These are phyloP conservation scores for Luidia sarsii DNA, from an alignment of 53 echinoderm and acorn worm species.

Conservation along the genomic window DNA sequence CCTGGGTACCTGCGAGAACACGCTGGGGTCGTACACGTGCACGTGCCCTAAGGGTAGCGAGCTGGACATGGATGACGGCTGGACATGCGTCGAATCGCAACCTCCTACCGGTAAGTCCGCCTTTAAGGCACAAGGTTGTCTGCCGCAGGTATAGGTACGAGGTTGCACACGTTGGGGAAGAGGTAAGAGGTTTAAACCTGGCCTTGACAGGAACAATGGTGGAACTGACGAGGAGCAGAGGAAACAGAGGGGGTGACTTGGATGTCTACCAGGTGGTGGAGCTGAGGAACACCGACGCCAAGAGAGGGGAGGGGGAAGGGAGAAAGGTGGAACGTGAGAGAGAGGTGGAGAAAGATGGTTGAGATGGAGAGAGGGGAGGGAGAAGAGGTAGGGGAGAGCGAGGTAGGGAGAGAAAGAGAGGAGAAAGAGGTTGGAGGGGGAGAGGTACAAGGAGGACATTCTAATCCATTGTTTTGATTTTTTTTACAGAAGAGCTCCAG, in stretches of 20 bases:
- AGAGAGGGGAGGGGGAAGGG: no score
- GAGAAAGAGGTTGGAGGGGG: neutral
- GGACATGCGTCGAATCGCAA: conserved; percentile 56
- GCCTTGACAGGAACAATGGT: neutral
- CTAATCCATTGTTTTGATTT: no score
- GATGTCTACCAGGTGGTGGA: no score
- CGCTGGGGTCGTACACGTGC: conserved; percentile 65
- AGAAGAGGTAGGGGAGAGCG: no score
- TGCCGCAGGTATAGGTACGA: neutral
- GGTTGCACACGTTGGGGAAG: no score
- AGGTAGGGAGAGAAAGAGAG: no score
- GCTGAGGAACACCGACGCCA: no score
- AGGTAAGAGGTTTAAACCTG: neutral
- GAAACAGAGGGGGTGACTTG: no score
- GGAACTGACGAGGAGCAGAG: no score
- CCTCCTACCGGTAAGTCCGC: conserved; percentile 35
- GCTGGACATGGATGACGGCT: conserved; percentile 64
- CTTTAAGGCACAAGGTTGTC: neutral
- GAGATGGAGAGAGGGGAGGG: no score
- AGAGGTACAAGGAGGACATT: neutral
- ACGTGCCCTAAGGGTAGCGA: conserved; percentile 57
- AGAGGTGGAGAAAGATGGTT: no score
- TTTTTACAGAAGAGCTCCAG: conserved; percentile 9
- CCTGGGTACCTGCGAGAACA: conserved; percentile 58
- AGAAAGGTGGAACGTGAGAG: no score